Conservation (phyloP, 2,113 vertebrate species). For the Zootoca vivipara region DNA sequence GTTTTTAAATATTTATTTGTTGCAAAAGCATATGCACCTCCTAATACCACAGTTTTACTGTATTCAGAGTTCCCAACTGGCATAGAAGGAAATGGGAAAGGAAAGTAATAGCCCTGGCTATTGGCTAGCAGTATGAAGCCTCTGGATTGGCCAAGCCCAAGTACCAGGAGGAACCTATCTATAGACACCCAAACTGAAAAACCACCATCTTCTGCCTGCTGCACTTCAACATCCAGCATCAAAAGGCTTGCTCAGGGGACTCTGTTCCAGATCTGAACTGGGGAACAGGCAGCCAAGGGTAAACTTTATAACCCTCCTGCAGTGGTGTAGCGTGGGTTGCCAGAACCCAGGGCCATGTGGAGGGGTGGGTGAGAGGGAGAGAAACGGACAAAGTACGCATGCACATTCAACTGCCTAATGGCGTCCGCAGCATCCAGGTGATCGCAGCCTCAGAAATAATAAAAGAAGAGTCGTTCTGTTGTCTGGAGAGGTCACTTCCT, state of each 20-base stretch:
- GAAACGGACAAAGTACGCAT: too few species aligned
- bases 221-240: neutral
- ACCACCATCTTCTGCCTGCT: neutral
- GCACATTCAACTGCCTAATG: too few species aligned
- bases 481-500: too few species aligned
- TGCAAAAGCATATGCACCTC: neutral
- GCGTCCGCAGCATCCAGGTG: too few species aligned
- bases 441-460: too few species aligned
- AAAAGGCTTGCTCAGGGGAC: neutral
- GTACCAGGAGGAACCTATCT: neutral
- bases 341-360: too few species aligned
- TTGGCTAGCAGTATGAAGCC: neutral
- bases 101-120: too few species aligned
- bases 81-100: neutral
- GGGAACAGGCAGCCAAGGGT: neutral
- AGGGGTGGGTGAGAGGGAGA: too few species aligned
- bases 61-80: neutral
- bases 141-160: neutral
- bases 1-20: neutral
- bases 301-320: neutral
- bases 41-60: neutral
- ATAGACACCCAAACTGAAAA: neutral
- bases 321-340: too few species aligned
- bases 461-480: too few species aligned
- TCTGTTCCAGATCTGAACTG: neutral